phyloP scores from a whole-genome alignment of 2,113 vertebrate genomes.

The Desmodus rotundus region DNA sequence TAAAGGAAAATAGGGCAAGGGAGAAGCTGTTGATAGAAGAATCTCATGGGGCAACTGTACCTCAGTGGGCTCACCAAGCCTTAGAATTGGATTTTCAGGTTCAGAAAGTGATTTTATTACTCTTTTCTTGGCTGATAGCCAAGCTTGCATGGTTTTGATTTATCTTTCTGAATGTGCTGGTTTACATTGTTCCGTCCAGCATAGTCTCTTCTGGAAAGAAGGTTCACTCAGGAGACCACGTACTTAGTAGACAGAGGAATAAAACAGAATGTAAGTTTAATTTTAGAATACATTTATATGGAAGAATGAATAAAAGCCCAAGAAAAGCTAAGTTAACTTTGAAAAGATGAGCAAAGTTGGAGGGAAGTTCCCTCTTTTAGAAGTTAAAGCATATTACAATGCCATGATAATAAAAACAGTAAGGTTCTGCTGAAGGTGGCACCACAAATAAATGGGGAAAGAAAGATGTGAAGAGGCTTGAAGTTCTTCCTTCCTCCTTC shows the following conservation, averaged over 20 bases:
- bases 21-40: not conserved
- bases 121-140: not conserved
- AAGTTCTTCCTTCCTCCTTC: not conserved
- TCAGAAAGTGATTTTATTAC: not conserved
- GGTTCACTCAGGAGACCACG: not conserved
- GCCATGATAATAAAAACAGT: not conserved
- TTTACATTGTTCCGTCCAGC: not conserved
- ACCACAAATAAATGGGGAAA: not conserved
- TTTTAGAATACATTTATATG: not conserved
- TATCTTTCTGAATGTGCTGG: not conserved
- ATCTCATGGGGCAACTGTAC: not conserved
- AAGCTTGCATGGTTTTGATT: not conserved
- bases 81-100: not conserved
- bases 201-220: not conserved
- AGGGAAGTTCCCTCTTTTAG: not conserved
- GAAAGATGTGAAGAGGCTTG: not conserved
- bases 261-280: not conserved
- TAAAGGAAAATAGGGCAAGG: not conserved
- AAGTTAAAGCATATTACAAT: not conserved
- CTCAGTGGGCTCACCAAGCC: not conserved
- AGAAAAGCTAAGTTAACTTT: not conserved
- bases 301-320: not conserved
- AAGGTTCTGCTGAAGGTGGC: not conserved
- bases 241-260: not conserved
- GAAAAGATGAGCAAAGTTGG: not conserved